Evolutionary conservation across 2,888 invertebrate species (phyloP).

Genomic region (Phytoseiulus persimilis): DNA sequence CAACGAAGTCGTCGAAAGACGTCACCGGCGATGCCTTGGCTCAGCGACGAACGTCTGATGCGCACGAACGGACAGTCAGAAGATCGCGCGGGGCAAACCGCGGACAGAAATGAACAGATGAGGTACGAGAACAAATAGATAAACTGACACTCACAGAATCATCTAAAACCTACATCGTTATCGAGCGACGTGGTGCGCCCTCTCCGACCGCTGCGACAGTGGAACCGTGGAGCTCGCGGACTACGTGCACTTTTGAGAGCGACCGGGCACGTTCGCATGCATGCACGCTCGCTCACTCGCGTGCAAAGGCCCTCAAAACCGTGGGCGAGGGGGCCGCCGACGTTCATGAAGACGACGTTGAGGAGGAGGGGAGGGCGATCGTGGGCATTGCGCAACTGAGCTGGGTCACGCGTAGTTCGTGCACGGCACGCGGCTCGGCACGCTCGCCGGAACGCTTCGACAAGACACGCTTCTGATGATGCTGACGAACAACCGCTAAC

Average conservation of each 20-base stretch:
- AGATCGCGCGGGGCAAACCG: neutral
- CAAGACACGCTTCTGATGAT: neutral
- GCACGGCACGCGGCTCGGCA: neutral
- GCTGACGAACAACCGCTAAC: no score
- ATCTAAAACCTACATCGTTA: neutral
- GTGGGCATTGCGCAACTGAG: neutral
- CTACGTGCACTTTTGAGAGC: neutral
- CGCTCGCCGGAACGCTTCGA: neutral
- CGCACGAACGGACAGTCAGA: neutral
- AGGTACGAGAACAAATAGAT: neutral
- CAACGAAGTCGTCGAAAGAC: neutral
- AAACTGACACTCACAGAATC: neutral
- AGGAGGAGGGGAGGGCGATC: neutral
- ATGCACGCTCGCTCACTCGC: neutral
- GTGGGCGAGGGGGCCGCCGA: neutral
- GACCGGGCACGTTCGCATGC: neutral
- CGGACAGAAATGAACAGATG: neutral
- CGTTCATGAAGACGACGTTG: no score
- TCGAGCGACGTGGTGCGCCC: neutral
- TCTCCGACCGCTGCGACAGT: neutral
- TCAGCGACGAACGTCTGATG: neutral
- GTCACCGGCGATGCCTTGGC: neutral
- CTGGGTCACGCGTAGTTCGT: neutral
- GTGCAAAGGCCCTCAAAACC: neutral
- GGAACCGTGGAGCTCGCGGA: neutral